Percentiles rank a stretch among this genome's conserved stretches.
Evolutionary conservation across 2,797 vertebrate genomes (phyloP).

Genomic region (Simalia tracyae): DNA sequence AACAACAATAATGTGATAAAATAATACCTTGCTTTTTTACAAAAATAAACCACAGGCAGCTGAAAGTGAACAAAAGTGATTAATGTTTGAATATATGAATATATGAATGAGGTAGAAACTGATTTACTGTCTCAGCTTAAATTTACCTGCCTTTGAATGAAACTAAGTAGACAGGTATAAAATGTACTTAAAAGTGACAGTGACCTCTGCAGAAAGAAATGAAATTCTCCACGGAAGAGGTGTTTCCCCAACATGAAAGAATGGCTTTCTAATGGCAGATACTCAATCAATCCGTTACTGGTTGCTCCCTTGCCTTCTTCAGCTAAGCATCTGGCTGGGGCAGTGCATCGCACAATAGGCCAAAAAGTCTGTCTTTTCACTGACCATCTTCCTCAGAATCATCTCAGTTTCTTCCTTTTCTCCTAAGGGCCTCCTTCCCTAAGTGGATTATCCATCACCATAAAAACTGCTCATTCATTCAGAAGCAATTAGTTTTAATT

Average conservation of each 20-base stretch:
- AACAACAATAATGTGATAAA: neutral
- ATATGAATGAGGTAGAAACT: neutral
- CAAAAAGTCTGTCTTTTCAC: neutral
- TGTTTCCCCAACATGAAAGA: neutral
- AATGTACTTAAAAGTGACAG: neutral
- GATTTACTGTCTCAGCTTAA: neutral
- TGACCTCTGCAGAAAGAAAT: neutral
- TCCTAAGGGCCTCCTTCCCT: neutral
- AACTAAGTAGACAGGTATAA: neutral
- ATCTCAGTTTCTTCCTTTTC: neutral
- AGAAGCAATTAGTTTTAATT: conserved; percentile 14
- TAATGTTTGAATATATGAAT: neutral
- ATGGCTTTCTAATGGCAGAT: neutral
- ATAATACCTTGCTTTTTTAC: neutral
- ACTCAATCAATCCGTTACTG: neutral
- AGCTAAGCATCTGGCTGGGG: neutral
- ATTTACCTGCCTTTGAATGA: neutral
- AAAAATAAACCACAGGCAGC: neutral
- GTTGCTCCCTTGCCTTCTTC: neutral
- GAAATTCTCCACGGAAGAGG: neutral
- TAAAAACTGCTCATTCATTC: conserved; percentile 4
- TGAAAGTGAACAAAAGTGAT: neutral
- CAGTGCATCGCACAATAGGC: neutral
- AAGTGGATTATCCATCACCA: conserved; percentile 13
- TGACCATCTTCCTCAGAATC: neutral